These are phyloP conservation scores for Zosterops pallidus DNA, from an alignment of 2,113 vertebrate genomes.

Conservation along the genomic window DNA sequence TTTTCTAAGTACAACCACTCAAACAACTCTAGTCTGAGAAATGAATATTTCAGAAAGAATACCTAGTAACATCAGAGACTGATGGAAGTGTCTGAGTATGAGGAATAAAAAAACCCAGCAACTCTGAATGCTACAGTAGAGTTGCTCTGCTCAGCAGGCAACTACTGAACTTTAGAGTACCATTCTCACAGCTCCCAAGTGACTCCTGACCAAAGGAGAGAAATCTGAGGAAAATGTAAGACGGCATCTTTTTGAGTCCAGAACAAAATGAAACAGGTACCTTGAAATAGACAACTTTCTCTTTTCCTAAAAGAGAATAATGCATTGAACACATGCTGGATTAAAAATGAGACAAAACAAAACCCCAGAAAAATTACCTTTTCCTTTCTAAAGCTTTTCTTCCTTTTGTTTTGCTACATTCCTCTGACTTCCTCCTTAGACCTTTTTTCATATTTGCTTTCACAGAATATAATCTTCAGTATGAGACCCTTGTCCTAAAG, in stretches of 20 bases:
- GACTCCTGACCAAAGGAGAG: not conserved
- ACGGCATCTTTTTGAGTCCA: not conserved
- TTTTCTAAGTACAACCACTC: not conserved
- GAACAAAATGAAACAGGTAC: not conserved
- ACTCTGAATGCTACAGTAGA: not conserved
- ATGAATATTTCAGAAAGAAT: conserved; percentile 21
- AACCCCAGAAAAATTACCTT: not conserved
- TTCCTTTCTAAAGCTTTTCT: not conserved
- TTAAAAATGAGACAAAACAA: not conserved
- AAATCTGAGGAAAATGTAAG: not conserved
- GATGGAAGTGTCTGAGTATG: not conserved
- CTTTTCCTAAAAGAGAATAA: not conserved
- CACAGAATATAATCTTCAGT: not conserved
- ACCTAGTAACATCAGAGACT: conserved; percentile 1
- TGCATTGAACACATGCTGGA: not conserved
- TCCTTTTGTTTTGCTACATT: not conserved
- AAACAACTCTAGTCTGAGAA: not conserved
- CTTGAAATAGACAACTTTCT: not conserved
- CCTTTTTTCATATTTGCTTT: not conserved
- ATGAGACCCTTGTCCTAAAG: not conserved
- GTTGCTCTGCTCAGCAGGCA: conserved; percentile 9
- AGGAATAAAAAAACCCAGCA: not conserved
- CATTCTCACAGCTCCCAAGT: not conserved
- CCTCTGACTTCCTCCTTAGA: not conserved
- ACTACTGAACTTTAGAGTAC: not conserved